A percentile compares a stretch with the other conserved stretches of the same genome.
These are phyloP conservation scores for Choristoneura rosaceana DNA, from an alignment of 2,888 invertebrate species.

Conservation along the genomic window DNA sequence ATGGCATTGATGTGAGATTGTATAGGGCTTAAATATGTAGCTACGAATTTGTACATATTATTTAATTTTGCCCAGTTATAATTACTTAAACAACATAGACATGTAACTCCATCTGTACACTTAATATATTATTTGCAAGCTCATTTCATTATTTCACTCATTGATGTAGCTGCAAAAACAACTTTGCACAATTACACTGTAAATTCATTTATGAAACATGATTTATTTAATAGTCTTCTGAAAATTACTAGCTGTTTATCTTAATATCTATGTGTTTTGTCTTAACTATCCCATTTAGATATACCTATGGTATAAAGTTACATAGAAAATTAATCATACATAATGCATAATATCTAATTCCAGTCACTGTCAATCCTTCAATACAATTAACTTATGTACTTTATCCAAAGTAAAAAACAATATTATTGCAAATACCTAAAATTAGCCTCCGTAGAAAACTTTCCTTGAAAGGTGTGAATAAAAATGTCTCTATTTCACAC, in stretches of 20 bases:
- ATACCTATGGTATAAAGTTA: conserved; percentile 40
- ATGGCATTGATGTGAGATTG: conserved; percentile 6
- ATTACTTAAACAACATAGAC: conserved; percentile 2
- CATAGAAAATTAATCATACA: conserved; percentile 25
- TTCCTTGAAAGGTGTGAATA: neutral
- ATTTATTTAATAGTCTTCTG: conserved; percentile 1
- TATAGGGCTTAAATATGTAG: neutral
- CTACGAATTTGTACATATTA: neutral
- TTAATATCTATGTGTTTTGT: conserved; percentile 23
- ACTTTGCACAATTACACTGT: conserved; percentile 13
- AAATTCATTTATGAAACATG: conserved; percentile 24
- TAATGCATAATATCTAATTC: conserved; percentile 28
- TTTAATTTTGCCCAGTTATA: neutral
- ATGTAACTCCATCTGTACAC: conserved; percentile 9
- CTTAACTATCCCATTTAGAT: conserved; percentile 34
- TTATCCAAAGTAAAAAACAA: conserved; percentile 27
- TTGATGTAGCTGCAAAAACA: conserved; percentile 29
- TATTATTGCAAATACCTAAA: conserved; percentile 29
- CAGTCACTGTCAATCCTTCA: conserved; percentile 24
- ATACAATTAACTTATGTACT: conserved; percentile 13
- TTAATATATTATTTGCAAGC: conserved; percentile 13
- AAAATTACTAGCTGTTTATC: conserved; percentile 16
- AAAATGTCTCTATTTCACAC: neutral
- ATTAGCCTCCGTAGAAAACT: neutral
- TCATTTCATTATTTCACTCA: conserved; percentile 22